Conservation (phyloP, 2,888 invertebrate genomes). For the Hyalella azteca region DNA sequence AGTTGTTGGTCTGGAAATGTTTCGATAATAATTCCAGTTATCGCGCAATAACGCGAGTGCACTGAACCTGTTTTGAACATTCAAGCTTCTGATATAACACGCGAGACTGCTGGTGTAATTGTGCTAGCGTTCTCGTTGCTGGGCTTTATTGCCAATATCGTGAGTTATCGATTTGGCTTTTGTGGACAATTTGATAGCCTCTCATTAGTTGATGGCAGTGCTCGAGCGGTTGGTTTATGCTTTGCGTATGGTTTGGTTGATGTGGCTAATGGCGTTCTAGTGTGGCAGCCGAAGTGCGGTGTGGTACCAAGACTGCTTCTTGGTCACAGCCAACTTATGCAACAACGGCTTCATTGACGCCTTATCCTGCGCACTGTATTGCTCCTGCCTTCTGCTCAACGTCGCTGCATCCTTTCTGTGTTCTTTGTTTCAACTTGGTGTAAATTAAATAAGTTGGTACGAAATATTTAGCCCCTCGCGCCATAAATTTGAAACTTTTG, state of each 20-base stretch:
- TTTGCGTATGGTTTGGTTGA: not conserved
- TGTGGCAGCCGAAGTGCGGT: not conserved
- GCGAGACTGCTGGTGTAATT: not conserved
- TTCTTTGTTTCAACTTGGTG: too few relatives aligned
- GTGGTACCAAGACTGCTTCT: not conserved
- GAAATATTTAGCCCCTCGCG: too few relatives aligned
- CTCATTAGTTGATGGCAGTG: constrained; percentile 11
- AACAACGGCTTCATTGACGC: constrained; percentile 24
- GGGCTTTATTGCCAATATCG: constrained; percentile 4
- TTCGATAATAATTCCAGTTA: too few relatives aligned
- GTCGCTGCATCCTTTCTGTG: not conserved
- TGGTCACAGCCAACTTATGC: not conserved
- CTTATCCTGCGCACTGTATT: not conserved
- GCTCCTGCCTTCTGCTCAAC: constrained; percentile 16
- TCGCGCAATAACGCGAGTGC: too few relatives aligned
- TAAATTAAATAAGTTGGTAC: too few relatives aligned
- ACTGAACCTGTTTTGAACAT: too few relatives aligned
- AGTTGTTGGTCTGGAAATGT: too few relatives aligned
- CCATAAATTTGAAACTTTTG: too few relatives aligned
- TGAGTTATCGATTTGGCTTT: not conserved
- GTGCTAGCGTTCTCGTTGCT: not conserved
- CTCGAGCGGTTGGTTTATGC: not conserved
- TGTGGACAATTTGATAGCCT: constrained; percentile 13
- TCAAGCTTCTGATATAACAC: too few relatives aligned
- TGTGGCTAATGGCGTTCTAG: not conserved